phyloP scores from a whole-genome alignment of 2,113 vertebrate genomes.

The Chlorodrepanis virens region DNA sequence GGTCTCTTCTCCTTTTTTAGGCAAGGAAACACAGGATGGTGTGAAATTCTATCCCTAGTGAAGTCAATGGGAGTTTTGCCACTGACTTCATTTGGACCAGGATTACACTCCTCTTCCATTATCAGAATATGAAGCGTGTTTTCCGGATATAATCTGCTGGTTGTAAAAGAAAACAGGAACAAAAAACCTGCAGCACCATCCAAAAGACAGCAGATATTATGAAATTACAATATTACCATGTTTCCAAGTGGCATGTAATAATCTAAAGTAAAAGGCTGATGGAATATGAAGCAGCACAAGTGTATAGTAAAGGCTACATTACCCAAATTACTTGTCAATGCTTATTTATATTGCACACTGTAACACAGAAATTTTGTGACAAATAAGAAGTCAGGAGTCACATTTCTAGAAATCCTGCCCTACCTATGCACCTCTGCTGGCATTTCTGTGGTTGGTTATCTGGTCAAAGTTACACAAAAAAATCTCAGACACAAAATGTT shows the following conservation, averaged over 20 bases:
- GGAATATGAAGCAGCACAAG: neutral
- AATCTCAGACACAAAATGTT: neutral
- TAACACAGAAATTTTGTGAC: neutral
- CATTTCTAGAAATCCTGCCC: neutral
- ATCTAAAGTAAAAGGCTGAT: neutral
- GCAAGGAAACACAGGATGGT: conserved; percentile 18
- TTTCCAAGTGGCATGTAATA: neutral
- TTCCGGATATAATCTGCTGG: conserved; percentile 14
- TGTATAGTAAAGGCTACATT: neutral
- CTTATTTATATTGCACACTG: neutral
- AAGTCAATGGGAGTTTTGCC: conserved; percentile 39
- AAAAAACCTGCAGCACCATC: neutral
- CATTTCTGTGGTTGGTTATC: neutral
- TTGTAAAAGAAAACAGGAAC: neutral
- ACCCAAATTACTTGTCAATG: neutral
- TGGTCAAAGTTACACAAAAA: neutral
- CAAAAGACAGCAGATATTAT: neutral
- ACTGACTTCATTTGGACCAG: conserved; percentile 49
- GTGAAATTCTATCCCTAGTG: conserved; percentile 50
- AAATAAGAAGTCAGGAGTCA: neutral
- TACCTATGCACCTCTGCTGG: neutral
- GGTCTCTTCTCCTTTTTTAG: conserved; percentile 60
- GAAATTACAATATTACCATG: neutral
- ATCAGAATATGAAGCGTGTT: conserved; percentile 17
- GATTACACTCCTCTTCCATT: neutral